Conservation (phyloP, 2,888 invertebrate genomes). For the Ochlodes sylvanus region DNA sequence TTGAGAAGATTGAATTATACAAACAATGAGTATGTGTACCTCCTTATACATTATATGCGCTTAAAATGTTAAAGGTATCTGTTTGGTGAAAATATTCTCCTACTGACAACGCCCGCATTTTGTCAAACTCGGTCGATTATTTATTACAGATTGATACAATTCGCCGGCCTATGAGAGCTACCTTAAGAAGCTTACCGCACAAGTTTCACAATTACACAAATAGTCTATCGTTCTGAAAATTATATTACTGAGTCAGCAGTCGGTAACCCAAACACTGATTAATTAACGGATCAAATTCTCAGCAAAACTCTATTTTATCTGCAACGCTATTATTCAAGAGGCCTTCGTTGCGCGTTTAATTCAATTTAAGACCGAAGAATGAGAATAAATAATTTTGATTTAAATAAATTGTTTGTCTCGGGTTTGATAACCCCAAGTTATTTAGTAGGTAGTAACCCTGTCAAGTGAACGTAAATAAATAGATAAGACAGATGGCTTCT, state of each 20-base stretch:
- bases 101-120: too few species aligned
- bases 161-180: neutral
- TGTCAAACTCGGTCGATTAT: too few species aligned
- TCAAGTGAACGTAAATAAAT: too few species aligned
- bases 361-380: constrained; percentile 16
- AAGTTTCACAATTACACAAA: neutral
- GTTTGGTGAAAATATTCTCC: too few species aligned
- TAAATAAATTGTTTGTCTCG: constrained; percentile 20
- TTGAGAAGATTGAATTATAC: too few species aligned
- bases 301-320: constrained; percentile 21
- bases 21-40: too few species aligned
- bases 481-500: too few species aligned
- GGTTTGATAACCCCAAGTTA: constrained; percentile 9
- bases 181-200: neutral
- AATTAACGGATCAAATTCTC: constrained; percentile 20
- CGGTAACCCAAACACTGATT: constrained; percentile 13
- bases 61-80: too few species aligned
- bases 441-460: neutral
- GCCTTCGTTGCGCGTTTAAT: constrained; percentile 22
- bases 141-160: neutral
- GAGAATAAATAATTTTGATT: constrained; percentile 31
- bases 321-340: constrained; percentile 20
- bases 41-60: too few species aligned
- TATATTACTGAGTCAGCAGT: neutral
- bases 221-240: neutral